Evolutionary conservation across 1,140 invertebrate genomes (phyloP), one percentile per base, ranked within the genome.

Genomic region (Oppia nitens): DNA sequence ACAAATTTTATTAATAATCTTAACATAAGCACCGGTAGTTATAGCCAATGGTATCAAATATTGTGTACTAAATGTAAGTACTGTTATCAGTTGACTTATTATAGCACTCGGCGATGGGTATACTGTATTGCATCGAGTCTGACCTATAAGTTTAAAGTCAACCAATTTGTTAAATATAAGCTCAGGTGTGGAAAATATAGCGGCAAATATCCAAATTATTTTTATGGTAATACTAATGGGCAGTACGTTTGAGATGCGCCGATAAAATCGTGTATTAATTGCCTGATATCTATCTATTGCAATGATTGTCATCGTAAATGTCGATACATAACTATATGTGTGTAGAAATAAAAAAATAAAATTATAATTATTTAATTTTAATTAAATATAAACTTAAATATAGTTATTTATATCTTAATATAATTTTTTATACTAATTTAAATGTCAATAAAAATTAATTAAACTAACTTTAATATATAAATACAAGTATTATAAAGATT

Each of bases 41-140:
- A 57, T 50, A 25, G 56, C 27, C 20, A 57, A 45, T 29, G 56
- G 56, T 32, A 57, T 40, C 4, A 23, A 11, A 45, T 57, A 57
- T 45, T 57, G 56, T 52, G 56, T 57, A 12, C 48, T 12, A 50
- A 57, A 57, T n/a, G 56, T 57, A 52, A 57, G 26, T 25, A 57
- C 29, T 20, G 56, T 57, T 26, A 57, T 25, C 9, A 4, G 17
- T 20, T 47, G 56, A 1, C 56, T 45, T 24, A 26, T 49, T 21
- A 3, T 21, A 12, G 24, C 1, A 28, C 2, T 12, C 11, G 17
- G n/a, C 12, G 9, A 24, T 29, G 56, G 56, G 25, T 57, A 57
- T 27, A 57, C 24, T 1, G 56, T 47, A 17, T 29, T 17, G 25
- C 56, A 57, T n/a, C 56, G 56, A 14, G 60, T 60, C 1, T 50